Conservation (phyloP, 1,140 invertebrate genomes). For the Drosophila ambigua region DNA sequence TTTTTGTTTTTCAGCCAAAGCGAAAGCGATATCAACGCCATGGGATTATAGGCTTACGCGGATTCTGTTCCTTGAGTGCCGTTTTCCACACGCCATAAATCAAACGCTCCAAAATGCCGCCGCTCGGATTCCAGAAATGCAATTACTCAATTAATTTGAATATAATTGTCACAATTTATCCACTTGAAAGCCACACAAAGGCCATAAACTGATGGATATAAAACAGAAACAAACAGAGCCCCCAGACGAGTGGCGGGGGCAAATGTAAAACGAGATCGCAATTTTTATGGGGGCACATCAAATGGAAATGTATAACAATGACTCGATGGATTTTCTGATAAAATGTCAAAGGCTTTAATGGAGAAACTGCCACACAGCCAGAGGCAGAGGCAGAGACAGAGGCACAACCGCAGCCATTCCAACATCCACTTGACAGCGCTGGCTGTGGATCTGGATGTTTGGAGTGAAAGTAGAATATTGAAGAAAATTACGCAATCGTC, state of each 20-base stretch:
- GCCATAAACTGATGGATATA: conserved; percentile 52
- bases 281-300: conserved; percentile 73
- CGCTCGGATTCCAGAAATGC: conserved; percentile 58
- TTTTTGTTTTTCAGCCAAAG: conserved; percentile 21
- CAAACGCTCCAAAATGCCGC: conserved; percentile 61
- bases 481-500: conserved; percentile 49
- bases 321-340: conserved; percentile 66
- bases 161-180: conserved; percentile 81
- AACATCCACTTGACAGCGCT: conserved; percentile 64
- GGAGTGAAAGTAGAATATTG: conserved; percentile 22
- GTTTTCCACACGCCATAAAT: conserved; percentile 75
- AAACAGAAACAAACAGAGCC: conserved; percentile 58
- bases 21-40: conserved; percentile 27
- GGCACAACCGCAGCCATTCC: not conserved
- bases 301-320: conserved; percentile 62
- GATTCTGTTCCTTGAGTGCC: conserved; percentile 40
- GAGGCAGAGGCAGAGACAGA: not conserved
- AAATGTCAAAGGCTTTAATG: conserved; percentile 78
- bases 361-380: conserved; percentile 24
- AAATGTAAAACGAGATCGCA: conserved; percentile 66
- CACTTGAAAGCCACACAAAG: conserved; percentile 68
- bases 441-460: conserved; percentile 41
- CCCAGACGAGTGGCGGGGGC: conserved; percentile 2
- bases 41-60: conserved; percentile 44
- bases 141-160: conserved; percentile 83